Evolutionary conservation across 2,888 invertebrate species (phyloP), one percentile per base, ranked within the genome.

Genomic region (Agrilus mali): DNA sequence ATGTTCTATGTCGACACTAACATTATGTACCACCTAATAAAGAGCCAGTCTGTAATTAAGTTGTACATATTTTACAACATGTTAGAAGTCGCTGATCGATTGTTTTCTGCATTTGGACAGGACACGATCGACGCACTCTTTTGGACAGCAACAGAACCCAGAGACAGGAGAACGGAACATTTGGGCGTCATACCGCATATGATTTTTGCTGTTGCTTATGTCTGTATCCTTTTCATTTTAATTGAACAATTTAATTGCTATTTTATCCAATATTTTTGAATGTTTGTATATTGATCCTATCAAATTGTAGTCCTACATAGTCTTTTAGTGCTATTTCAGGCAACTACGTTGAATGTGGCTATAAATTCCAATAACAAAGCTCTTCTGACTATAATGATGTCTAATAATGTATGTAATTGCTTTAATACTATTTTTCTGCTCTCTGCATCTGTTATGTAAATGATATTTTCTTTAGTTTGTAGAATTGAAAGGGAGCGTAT

Each of bases 21-120:
- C 54, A 89, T 97, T 75, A 83, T 97, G 74, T 98, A 98, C 69
- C 97, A 98, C 66, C 74, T 96, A 56, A 87, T 92, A 37, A 92
- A 92, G 64, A 95, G 95, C 58, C 98, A 99, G 63, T 95, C 96
- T 52, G 94, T 97, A 49, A 97, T 99, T 67, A 99, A 99, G 63
- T 71, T 99, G 52, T 99, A 99, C 63, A 95, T 99, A 63, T 96
- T 98, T 71, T 99, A 93, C 67, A 99, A 99, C 65, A 98, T 98
- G 95, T 70, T 98, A 46, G 98, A 99, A 72, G 94, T 95, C 40
- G 94, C 93, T 12, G 98, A 98, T 69, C 75, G 94, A 50, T 69
- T 98, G 51, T 86, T 97, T 61, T 95, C 95, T 44, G 92, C 93
- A 31, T 93, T 95, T 69, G 96, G 97, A 1, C 95, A 98, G 70